phyloP scores from a whole-genome alignment of 2,888 invertebrate species.

The Cactoblastis cactorum region DNA sequence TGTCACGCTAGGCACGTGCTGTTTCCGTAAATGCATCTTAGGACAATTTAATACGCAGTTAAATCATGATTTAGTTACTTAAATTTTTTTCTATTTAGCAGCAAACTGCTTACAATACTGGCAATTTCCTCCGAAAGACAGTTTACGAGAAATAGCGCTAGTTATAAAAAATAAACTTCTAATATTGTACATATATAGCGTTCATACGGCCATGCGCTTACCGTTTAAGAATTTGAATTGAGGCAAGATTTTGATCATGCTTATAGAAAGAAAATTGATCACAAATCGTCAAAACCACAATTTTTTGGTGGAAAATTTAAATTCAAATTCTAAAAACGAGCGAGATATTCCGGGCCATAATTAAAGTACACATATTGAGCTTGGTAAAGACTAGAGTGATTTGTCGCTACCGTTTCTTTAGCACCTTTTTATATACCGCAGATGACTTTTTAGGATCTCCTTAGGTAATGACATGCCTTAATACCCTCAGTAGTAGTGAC shows the following conservation, averaged over 20 bases:
- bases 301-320: background rate
- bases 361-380: slow-evolving; percentile 33
- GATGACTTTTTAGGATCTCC: background rate
- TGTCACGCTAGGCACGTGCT: slow-evolving; percentile 48
- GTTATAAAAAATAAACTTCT: slow-evolving; percentile 65
- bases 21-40: slow-evolving; percentile 64
- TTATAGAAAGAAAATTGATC: background rate
- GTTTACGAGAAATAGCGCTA: slow-evolving; percentile 37
- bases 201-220: slow-evolving; percentile 13
- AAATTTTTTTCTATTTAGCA: slow-evolving; percentile 59
- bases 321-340: background rate
- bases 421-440: background rate
- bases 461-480: background rate
- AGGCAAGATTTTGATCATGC: background rate
- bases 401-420: slow-evolving; percentile 5
- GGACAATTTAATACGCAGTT: slow-evolving; percentile 43
- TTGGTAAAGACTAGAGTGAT: slow-evolving; percentile 21
- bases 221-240: background rate
- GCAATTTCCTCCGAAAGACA: slow-evolving; percentile 35
- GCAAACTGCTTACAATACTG: slow-evolving; percentile 48
- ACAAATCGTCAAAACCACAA: background rate
- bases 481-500: too few species aligned
- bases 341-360: slow-evolving; percentile 19
- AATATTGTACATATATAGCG: slow-evolving; percentile 54
- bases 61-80: slow-evolving; percentile 47